Evolutionary conservation across 2,888 invertebrate species (phyloP).

Genomic region (Altica lythri): DNA sequence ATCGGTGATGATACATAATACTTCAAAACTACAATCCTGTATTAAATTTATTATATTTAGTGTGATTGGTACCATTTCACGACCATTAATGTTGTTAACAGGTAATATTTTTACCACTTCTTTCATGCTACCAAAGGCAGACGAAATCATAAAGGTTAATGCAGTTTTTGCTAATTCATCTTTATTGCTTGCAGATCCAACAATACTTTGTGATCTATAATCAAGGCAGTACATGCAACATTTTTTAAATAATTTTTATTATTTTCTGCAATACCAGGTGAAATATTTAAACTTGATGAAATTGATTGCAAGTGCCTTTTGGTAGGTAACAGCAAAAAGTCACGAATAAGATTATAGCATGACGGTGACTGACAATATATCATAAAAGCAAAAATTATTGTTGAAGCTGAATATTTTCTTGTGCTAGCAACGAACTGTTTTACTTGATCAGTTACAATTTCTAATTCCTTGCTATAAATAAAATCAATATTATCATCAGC

Average conservation of each 20-base stretch:
- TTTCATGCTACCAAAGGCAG: slow-evolving; percentile 3
- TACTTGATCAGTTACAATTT: background rate
- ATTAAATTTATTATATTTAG: slow-evolving; percentile 1
- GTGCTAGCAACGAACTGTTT: background rate
- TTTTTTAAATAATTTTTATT: background rate
- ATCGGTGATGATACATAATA: background rate
- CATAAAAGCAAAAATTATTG: background rate
- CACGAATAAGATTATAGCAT: background rate
- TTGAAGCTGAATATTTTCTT: background rate
- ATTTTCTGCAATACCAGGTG: background rate
- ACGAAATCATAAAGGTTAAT: slow-evolving; percentile 2
- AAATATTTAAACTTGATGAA: background rate
- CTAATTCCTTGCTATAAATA: background rate
- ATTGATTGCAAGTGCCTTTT: slow-evolving; percentile 1
- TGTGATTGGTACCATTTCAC: background rate
- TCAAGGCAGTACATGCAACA: background rate
- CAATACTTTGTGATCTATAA: slow-evolving; percentile 1
- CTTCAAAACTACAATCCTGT: background rate
- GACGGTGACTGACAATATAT: background rate
- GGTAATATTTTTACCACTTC: background rate
- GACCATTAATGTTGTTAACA: background rate
- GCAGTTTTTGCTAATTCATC: slow-evolving; percentile 2
- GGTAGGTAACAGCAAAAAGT: background rate
- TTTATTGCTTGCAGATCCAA: background rate
- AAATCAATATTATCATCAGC: too few species aligned